Percentiles rank a stretch among this genome's conserved stretches.
These are phyloP conservation scores for Ictidomys tridecemlineatus DNA, from an alignment of 2,113 vertebrate species.

Conservation along the genomic window DNA sequence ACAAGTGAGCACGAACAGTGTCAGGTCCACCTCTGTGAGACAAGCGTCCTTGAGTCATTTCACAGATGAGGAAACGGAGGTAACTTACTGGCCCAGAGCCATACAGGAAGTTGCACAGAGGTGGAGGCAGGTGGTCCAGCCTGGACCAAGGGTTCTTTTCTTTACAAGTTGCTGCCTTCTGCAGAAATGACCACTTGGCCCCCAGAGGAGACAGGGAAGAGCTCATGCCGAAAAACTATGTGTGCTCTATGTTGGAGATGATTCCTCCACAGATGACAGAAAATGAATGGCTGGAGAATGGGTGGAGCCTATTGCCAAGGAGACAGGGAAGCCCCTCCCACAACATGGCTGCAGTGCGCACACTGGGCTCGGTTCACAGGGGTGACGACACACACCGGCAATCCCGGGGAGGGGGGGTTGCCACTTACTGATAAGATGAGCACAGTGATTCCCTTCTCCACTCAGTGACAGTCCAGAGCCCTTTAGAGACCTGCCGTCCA, in stretches of 20 bases:
- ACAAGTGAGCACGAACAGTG: not conserved
- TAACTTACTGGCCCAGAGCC: not conserved
- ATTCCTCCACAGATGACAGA: not conserved
- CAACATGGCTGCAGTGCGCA: accelerated
- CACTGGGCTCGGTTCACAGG: not conserved
- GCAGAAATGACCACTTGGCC: not conserved
- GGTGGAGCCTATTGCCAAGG: not conserved
- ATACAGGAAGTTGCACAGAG: not conserved
- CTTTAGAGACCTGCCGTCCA: not conserved
- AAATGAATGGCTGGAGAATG: not conserved
- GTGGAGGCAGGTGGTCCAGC: not conserved
- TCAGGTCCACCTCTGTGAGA: not conserved
- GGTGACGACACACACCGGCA: not conserved
- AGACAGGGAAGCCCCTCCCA: not conserved
- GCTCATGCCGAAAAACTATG: not conserved
- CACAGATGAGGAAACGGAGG: not conserved
- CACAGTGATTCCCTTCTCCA: not conserved
- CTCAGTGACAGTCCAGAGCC: too few relatives aligned
- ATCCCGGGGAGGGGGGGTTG: accelerated
- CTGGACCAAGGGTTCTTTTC: not conserved
- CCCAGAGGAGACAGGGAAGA: not conserved
- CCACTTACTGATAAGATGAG: not conserved
- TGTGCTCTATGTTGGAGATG: accelerated
- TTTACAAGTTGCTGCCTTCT: constrained; percentile 23
- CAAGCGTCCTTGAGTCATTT: not conserved